Base-by-base conservation (phyloP, 1,140 invertebrate genomes). In the Temnothorax longispinosus region DNA sequence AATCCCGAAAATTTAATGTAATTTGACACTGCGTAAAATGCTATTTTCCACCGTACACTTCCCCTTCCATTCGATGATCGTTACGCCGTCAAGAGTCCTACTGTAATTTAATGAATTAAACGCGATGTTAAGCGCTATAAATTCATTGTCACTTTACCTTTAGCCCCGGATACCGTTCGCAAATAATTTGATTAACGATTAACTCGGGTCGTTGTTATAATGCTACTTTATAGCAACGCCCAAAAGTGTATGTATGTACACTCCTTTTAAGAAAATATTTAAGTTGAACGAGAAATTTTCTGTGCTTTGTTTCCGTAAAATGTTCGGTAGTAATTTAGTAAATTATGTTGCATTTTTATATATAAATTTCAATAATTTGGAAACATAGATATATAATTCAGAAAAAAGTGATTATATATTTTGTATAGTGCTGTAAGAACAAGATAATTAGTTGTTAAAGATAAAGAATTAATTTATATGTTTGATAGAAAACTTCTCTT, bases 1-100 rank as follows among this genome's bases (percentile, higher is more conserved):
- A 27, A 27, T 7, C 41, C 69, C 69, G 80, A 84, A 81, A 81
- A 84, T 84, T 84, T 84, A 84, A 84, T 74, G 69, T 84, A 84
- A 84, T 84, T 84, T 84, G 80, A 84, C 80, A 84, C 69, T 60
- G 69, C 18, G 72, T 84, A 75, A 84, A 84, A 84, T 56, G 69
- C n/a, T 74, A 74, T 84, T 84, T 75, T 60, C 41, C 78, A 47
- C 21, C 80, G 13, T 44, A 47, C 18, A 47, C 15, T 38, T 7
- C 21, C 50, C 10, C 65, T 56, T 81, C 47, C 50, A 60, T 84
- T 74, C 58, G 21, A 75, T 60, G 38, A 82, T 15, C 54, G 52
- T 82, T 32, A 58, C 21, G 21, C 13, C 64, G 64, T 81, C 64
- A 50, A 75, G 69, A 44, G 27, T 84, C 27, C 41, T 44, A 27